Percentiles rank a stretch among this genome's conserved stretches.
phyloP scores from a whole-genome alignment of 2,888 invertebrate genomes.

The Coleophora deauratella region DNA sequence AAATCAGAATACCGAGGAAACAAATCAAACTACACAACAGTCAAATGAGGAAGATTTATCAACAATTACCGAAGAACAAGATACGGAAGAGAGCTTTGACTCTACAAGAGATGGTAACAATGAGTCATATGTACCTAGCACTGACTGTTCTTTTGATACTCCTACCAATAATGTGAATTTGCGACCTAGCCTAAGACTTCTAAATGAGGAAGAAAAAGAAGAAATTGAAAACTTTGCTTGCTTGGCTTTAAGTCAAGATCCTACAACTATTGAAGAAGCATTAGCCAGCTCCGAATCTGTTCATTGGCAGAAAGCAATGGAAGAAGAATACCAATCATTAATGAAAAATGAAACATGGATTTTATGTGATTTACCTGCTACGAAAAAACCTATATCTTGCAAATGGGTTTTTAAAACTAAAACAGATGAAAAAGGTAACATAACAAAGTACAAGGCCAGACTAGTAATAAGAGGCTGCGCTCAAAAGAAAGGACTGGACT shows the following conservation, averaged over 20 bases:
- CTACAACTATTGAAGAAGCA: background rate
- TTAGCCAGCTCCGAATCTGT: background rate
- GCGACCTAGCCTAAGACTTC: no score
- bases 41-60: background rate
- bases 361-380: slow-evolving; percentile 10
- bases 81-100: background rate
- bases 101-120: background rate
- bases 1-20: no score
- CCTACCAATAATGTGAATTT: no score
- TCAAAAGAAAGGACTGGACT: no score
- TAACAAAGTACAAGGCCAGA: no score
- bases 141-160: no score
- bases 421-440: no score
- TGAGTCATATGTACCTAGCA: no score
- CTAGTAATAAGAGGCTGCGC: no score
- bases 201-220: no score
- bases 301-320: slow-evolving; percentile 14
- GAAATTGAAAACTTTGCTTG: background rate
- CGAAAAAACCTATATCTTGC: slow-evolving; percentile 14
- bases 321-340: slow-evolving; percentile 13
- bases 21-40: background rate
- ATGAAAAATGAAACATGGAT: slow-evolving; percentile 16
- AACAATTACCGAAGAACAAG: background rate
- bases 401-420: slow-evolving; percentile 20
- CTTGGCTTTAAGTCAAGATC: background rate